Evolutionary conservation across 1,140 invertebrate species (phyloP).

Genomic region (Paraescarpia echinospica): DNA sequence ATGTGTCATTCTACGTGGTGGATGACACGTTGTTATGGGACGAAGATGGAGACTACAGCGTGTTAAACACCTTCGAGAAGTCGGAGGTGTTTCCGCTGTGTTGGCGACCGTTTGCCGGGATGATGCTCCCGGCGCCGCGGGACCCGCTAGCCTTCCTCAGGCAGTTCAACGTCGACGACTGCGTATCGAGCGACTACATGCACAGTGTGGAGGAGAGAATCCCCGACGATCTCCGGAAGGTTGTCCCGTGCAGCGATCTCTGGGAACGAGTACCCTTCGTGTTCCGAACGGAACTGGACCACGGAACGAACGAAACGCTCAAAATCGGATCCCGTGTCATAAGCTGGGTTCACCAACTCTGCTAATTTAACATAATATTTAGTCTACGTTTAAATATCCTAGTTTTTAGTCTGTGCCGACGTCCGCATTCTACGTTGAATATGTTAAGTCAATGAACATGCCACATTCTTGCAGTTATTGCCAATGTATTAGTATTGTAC

Average conservation of each 20-base stretch:
- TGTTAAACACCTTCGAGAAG: neutral
- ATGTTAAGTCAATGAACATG: no score
- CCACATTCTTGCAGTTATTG: no score
- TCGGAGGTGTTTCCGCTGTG: neutral
- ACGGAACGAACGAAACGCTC: neutral
- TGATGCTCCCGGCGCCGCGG: neutral
- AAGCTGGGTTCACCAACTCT: no score
- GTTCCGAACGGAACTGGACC: neutral
- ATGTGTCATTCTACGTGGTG: slow-evolving; percentile 6
- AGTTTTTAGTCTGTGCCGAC: no score
- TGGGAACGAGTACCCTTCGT: neutral
- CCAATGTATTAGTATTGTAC: no score
- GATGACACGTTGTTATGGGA: neutral
- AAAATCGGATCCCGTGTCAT: neutral
- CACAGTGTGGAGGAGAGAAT: neutral
- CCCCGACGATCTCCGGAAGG: neutral
- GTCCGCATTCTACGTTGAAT: no score
- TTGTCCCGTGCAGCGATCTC: neutral
- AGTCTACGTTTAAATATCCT: no score
- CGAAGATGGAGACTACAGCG: neutral
- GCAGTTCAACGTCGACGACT: neutral
- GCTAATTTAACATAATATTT: no score
- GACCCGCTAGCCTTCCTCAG: neutral
- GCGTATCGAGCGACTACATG: neutral
- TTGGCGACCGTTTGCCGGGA: neutral